Conservation (phyloP, 53 echinoderm and acorn worm species). For the Luidia sarsii region DNA sequence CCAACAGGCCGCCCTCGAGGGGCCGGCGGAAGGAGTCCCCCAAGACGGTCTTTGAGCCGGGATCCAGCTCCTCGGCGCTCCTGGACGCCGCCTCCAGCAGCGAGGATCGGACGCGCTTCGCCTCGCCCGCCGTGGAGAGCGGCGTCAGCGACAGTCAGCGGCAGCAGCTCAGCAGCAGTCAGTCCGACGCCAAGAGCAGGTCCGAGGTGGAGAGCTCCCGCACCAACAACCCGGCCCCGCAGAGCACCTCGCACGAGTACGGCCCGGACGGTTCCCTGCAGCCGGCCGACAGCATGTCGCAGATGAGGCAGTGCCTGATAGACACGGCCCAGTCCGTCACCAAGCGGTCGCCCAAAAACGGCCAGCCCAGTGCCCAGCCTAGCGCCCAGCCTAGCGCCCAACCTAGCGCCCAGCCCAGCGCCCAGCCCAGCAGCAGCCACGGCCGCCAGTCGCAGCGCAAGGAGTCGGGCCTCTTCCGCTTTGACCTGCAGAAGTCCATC, state of each 20-base stretch:
- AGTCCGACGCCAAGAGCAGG: slow-evolving; percentile 44
- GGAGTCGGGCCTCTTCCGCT: slow-evolving; percentile 52
- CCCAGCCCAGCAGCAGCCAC: slow-evolving; percentile 47
- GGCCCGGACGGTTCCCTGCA: slow-evolving; percentile 34
- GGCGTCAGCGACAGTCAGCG: slow-evolving; percentile 48
- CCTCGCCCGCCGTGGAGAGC: slow-evolving; percentile 32
- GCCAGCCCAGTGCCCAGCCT: slow-evolving; percentile 48
- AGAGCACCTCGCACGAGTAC: slow-evolving; percentile 50
- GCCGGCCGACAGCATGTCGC: slow-evolving; percentile 38
- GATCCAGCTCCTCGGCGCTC: slow-evolving; percentile 57
- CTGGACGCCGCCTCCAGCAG: slow-evolving; percentile 60
- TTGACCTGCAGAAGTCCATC: slow-evolving; percentile 87
- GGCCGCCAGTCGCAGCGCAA: slow-evolving; percentile 43
- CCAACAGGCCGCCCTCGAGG: slow-evolving; percentile 40
- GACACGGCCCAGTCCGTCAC: slow-evolving; percentile 38
- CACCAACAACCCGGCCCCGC: slow-evolving; percentile 42
- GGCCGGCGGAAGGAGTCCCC: slow-evolving; percentile 70
- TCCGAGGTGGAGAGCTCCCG: slow-evolving; percentile 48
- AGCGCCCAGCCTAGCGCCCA: slow-evolving; percentile 39
- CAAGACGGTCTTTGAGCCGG: slow-evolving; percentile 59
- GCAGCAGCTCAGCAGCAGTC: slow-evolving; percentile 37
- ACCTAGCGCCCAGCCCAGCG: slow-evolving; percentile 51
- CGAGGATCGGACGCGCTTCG: slow-evolving; percentile 27
- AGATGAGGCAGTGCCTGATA: slow-evolving; percentile 52
- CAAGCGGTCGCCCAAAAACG: slow-evolving; percentile 65